These are phyloP conservation scores for Scophthalmus maximus DNA, from an alignment of 2,113 vertebrate species.

Conservation along the genomic window DNA sequence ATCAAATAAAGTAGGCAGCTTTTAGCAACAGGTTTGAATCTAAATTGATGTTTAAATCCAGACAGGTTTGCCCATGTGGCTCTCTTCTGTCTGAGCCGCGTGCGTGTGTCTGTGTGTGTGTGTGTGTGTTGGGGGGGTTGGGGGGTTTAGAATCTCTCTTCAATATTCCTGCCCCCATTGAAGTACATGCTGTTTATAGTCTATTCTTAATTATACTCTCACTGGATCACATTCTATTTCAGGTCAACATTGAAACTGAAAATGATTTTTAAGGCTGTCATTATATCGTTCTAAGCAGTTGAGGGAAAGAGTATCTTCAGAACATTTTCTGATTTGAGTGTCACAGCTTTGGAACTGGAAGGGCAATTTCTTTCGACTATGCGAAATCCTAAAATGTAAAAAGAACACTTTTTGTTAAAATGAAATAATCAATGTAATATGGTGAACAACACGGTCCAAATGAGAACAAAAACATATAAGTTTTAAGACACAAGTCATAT, in stretches of 20 bases:
- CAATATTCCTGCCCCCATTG: conserved; percentile 71
- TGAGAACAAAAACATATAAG: conserved; percentile 8
- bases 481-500: conserved; percentile 21
- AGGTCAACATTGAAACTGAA: conserved; percentile 53
- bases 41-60: conserved; percentile 83
- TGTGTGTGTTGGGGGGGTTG: conserved; percentile 14
- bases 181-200: conserved; percentile 65
- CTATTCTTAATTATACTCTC: conserved; percentile 74
- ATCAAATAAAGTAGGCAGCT: conserved; percentile 82
- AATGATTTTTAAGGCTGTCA: conserved; percentile 59
- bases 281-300: conserved; percentile 45
- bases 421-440: not conserved
- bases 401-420: conserved; percentile 1
- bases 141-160: conserved; percentile 67
- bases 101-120: conserved; percentile 45
- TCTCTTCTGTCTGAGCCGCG: conserved; percentile 59
- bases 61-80: conserved; percentile 79
- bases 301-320: conserved; percentile 19
- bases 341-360: conserved; percentile 22
- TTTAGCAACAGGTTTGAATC: conserved; percentile 84
- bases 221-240: conserved; percentile 61
- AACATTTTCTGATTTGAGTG: conserved; percentile 23
- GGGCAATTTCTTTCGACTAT: conserved; percentile 21
- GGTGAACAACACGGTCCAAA: not conserved
- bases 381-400: conserved; percentile 8